Conservation (phyloP, 2,113 vertebrate genomes). For the Dasyurus viverrinus region DNA sequence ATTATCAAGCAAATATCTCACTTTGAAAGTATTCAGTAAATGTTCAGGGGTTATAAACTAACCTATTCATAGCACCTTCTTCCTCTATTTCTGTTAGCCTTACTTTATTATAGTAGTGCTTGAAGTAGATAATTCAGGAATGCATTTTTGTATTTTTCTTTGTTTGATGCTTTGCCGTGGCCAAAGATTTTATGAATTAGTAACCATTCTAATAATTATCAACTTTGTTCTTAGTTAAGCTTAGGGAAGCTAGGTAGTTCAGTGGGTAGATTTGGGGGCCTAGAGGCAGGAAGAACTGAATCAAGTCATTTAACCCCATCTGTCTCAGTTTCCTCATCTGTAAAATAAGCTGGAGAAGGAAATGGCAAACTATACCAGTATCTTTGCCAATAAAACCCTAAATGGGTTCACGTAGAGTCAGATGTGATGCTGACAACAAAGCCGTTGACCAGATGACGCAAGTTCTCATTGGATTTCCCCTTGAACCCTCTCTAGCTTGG, state of each 20-base stretch:
- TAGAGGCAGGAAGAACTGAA: too few relatives aligned
- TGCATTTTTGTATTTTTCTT: not conserved
- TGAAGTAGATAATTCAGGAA: not conserved
- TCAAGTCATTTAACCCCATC: not conserved
- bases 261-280: too few relatives aligned
- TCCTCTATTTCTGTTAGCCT: not conserved
- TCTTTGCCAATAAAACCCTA: not conserved
- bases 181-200: not conserved
- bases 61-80: not conserved
- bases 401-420: not conserved
- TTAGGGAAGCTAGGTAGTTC: not conserved
- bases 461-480: not conserved
- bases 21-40: not conserved
- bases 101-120: not conserved
- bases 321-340: not conserved
- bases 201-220: not conserved
- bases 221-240: not conserved
- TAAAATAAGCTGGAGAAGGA: not conserved
- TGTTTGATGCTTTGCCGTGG: not conserved
- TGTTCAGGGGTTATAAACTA: not conserved
- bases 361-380: not conserved
- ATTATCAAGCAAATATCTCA: not conserved
- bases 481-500: not conserved
- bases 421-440: too few relatives aligned
- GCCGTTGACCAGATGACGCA: not conserved